phyloP scores from a whole-genome alignment of 2,113 vertebrate genomes.

The Melanotaenia duboulayi region DNA sequence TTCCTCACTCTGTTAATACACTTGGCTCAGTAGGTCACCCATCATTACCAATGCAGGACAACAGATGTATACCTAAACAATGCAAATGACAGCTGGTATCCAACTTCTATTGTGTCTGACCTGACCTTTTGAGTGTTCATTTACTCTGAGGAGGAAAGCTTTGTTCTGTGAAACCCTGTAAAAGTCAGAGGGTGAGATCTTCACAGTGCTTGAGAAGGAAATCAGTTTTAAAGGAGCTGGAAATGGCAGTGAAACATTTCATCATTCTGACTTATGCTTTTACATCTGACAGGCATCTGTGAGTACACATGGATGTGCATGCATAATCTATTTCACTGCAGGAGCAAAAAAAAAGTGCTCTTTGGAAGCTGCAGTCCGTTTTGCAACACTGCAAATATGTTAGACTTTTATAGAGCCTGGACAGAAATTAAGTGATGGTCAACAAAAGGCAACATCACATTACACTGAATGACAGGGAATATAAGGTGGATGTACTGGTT shows the following conservation, averaged over 20 bases:
- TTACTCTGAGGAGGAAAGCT: constrained; percentile 18
- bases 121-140: constrained; percentile 54
- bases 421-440: constrained; percentile 2
- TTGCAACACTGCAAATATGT: constrained; percentile 24
- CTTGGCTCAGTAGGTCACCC: constrained; percentile 39
- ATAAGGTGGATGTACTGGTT: not conserved
- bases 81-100: constrained; percentile 50
- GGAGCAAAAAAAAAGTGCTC: constrained; percentile 52
- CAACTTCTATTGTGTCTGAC: constrained; percentile 35
- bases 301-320: constrained; percentile 72
- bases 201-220: constrained; percentile 60
- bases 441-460: constrained; percentile 2
- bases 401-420: not conserved
- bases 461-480: not conserved
- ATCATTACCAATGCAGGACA: constrained; percentile 24
- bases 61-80: constrained; percentile 46
- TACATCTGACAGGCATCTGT: constrained; percentile 75
- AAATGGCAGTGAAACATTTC: constrained; percentile 63
- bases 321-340: constrained; percentile 70
- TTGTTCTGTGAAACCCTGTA: constrained; percentile 28
- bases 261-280: constrained; percentile 60
- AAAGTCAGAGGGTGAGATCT: constrained; percentile 34
- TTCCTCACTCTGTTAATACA: constrained; percentile 20
- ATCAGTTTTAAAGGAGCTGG: constrained; percentile 58
- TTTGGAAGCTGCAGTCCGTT: constrained; percentile 36